These are phyloP conservation scores for Melolontha melolontha DNA, from an alignment of 2,888 invertebrate species.

Conservation along the genomic window DNA sequence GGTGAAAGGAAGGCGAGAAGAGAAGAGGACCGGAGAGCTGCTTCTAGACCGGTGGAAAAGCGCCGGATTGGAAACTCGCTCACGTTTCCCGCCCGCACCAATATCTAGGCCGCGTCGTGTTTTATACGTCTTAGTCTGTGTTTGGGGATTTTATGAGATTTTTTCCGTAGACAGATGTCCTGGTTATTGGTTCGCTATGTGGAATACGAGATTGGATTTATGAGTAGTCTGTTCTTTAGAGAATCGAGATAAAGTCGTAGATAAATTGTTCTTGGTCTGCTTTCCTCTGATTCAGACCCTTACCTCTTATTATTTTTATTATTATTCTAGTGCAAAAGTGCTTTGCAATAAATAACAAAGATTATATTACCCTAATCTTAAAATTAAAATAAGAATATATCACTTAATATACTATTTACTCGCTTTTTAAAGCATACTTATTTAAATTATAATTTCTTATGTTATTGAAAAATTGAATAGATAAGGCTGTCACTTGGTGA, in stretches of 20 bases:
- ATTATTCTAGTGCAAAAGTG: too few relatives aligned
- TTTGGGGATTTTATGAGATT: conserved; percentile 61
- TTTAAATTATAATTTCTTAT: too few relatives aligned
- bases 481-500: too few relatives aligned
- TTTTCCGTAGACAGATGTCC: conserved; percentile 60
- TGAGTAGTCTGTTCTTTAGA: conserved; percentile 45
- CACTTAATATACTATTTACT: too few relatives aligned
- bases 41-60: conserved; percentile 53
- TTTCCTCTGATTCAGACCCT: conserved; percentile 12
- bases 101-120: conserved; percentile 58
- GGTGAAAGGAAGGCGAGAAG: conserved; percentile 21
- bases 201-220: conserved; percentile 59
- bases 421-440: too few relatives aligned
- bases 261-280: conserved; percentile 37
- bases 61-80: conserved; percentile 62
- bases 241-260: conserved; percentile 41
- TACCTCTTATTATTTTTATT: conserved; percentile 19
- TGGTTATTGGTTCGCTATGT: conserved; percentile 61
- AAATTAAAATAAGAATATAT: too few relatives aligned
- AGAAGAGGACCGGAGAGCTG: conserved; percentile 24
- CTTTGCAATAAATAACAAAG: too few relatives aligned
- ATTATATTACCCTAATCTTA: too few relatives aligned
- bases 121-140: conserved; percentile 59
- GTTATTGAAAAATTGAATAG: too few relatives aligned
- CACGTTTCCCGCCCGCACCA: conserved; percentile 59